Conservation (phyloP, 2,888 invertebrate genomes). For the Cremastobaeus sp. region DNA sequence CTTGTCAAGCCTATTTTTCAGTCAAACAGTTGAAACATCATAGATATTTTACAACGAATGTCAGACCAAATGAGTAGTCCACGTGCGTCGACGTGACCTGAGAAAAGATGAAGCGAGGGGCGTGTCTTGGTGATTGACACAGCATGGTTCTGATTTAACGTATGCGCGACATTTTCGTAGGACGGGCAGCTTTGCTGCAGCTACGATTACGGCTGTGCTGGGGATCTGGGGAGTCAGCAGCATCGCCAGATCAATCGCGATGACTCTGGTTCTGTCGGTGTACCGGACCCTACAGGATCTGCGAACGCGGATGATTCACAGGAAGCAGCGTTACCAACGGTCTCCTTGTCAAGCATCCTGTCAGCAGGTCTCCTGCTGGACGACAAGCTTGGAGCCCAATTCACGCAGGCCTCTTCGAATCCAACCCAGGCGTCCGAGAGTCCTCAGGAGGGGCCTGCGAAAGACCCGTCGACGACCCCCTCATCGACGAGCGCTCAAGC, state of each 20-base stretch:
- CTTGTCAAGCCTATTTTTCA: conserved; percentile 30
- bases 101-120: conserved; percentile 24
- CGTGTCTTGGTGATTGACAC: conserved; percentile 23
- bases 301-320: conserved; percentile 69
- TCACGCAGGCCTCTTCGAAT: conserved; percentile 10
- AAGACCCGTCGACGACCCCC: conserved; percentile 47
- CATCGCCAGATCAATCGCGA: conserved; percentile 66
- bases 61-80: conserved; percentile 56
- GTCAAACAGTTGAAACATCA: conserved; percentile 14
- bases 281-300: conserved; percentile 66
- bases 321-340: conserved; percentile 75
- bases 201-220: conserved; percentile 79
- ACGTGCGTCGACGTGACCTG: conserved; percentile 42
- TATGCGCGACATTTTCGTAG: conserved; percentile 71
- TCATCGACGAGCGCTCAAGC: conserved; percentile 26
- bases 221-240: conserved; percentile 72
- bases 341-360: conserved; percentile 56
- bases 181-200: conserved; percentile 80
- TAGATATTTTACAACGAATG: conserved; percentile 50
- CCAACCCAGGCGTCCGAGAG: conserved; percentile 3
- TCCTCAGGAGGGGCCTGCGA: conserved; percentile 23
- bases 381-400: conserved; percentile 9
- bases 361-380: conserved; percentile 25
- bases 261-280: conserved; percentile 65
- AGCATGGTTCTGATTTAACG: conserved; percentile 39